Conservation (phyloP, 2,797 vertebrate genomes). For the Protonibea diacanthus region DNA sequence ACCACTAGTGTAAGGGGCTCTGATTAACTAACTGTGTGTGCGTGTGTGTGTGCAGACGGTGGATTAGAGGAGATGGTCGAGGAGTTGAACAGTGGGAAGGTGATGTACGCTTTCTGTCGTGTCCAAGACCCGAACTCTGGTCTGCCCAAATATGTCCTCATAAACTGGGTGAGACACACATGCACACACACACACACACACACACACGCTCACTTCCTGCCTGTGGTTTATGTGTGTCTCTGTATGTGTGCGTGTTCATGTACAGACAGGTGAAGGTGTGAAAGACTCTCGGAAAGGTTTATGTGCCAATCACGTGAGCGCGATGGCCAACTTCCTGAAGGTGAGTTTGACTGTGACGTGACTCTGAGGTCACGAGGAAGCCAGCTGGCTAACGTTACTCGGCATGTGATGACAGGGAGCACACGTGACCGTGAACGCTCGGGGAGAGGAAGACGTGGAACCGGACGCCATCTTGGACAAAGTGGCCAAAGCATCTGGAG, state of each 20-base stretch:
- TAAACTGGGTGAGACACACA: slow-evolving; percentile 90
- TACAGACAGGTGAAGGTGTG: slow-evolving; percentile 93
- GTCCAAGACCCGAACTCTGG: slow-evolving; percentile 93
- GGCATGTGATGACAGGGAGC: slow-evolving; percentile 86
- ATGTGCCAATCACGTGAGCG: slow-evolving; percentile 92
- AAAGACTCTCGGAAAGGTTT: slow-evolving; percentile 90
- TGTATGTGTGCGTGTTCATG: background rate
- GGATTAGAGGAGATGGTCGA: slow-evolving; percentile 94
- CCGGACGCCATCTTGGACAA: slow-evolving; percentile 90
- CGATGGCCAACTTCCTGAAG: slow-evolving; percentile 91
- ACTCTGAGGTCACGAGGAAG: too few species aligned
- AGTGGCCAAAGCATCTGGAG: slow-evolving; percentile 92
- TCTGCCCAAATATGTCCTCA: slow-evolving; percentile 92
- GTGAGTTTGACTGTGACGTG: slow-evolving; percentile 49
- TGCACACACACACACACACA: slow-evolving; percentile 11
- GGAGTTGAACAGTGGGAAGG: slow-evolving; percentile 93
- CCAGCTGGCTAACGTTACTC: too few species aligned
- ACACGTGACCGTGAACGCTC: slow-evolving; percentile 93
- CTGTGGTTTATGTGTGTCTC: background rate
- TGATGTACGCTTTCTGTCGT: slow-evolving; percentile 96
- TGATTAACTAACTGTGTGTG: background rate
- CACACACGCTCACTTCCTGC: background rate
- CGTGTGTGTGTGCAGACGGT: slow-evolving; percentile 81
- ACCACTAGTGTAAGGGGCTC: too few species aligned
- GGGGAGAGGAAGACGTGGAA: slow-evolving; percentile 93